phyloP scores from a whole-genome alignment of 2,113 vertebrate genomes.

The Pagrus major region DNA sequence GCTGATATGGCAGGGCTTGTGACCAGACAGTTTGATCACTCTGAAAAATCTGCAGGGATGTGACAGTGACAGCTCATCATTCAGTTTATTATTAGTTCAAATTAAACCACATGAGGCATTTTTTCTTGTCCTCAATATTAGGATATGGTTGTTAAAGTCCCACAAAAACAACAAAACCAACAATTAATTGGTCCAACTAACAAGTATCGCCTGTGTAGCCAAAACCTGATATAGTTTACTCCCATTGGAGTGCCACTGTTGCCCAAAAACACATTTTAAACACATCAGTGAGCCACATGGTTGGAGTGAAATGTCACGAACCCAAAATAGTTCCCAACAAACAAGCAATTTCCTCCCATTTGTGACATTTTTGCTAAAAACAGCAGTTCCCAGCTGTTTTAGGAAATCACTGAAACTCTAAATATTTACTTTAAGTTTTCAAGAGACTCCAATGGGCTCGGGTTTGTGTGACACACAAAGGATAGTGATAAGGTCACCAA shows the following conservation, averaged over 20 bases:
- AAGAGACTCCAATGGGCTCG: background rate
- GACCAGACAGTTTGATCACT: slow-evolving; percentile 23
- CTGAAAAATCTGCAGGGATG: background rate
- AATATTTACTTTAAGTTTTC: background rate
- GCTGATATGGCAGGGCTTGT: background rate
- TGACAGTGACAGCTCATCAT: slow-evolving; percentile 1
- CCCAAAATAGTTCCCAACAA: background rate
- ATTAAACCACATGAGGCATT: background rate
- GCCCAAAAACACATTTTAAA: slow-evolving; percentile 1
- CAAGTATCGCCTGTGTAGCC: too few species aligned
- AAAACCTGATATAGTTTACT: background rate
- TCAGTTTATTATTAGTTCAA: background rate
- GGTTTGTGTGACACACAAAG: background rate
- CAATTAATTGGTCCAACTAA: background rate
- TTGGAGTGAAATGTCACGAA: background rate
- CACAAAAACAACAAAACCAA: background rate
- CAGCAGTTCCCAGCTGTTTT: background rate
- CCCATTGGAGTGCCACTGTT: background rate
- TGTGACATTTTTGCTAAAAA: background rate
- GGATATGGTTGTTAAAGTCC: background rate
- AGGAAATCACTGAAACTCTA: background rate
- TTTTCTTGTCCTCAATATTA: background rate
- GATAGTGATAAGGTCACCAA: background rate
- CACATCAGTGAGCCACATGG: background rate
- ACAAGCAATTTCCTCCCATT: background rate